Conservation (phyloP, 2,113 vertebrate species). For the Pelmatolapia mariae region DNA sequence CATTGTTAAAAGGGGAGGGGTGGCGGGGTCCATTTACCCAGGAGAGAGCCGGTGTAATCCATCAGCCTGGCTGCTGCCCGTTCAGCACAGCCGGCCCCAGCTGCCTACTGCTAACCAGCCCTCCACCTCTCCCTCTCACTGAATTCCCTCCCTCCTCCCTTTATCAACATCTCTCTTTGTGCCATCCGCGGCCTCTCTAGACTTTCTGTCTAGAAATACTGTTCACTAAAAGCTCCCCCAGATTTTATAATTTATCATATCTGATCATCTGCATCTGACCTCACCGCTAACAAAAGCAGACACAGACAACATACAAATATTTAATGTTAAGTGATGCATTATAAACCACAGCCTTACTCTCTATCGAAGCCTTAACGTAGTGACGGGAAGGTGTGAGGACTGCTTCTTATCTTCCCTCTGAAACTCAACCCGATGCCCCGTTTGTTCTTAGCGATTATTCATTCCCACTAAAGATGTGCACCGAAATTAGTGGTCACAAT, state of each 20-base stretch:
- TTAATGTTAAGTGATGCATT: conserved; percentile 7
- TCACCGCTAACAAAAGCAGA: not conserved
- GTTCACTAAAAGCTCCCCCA: conserved; percentile 1
- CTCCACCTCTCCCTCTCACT: not conserved
- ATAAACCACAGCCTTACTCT: not conserved
- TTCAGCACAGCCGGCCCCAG: conserved; percentile 51
- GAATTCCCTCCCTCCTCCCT: not conserved
- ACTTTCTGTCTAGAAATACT: not conserved
- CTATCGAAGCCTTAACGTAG: not conserved
- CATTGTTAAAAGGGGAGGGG: conserved; percentile 60
- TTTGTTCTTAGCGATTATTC: not conserved
- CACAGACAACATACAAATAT: not conserved
- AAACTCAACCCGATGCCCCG: not conserved
- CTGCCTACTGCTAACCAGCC: conserved; percentile 46
- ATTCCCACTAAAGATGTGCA: not conserved
- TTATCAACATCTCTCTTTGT: conserved; percentile 22
- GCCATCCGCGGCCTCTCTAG: not conserved
- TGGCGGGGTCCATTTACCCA: conserved; percentile 68
- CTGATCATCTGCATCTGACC: conserved; percentile 6
- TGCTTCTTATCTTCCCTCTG: not conserved
- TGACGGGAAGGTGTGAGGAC: not conserved
- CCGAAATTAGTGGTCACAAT: not conserved
- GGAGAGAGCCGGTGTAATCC: conserved; percentile 68
- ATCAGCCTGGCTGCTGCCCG: conserved; percentile 65
- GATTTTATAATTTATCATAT: conserved; percentile 12